Evolutionary conservation across 2,113 vertebrate species (phyloP), one percentile per base, ranked within the genome.

Genomic region (Vulpes ferrilata): DNA sequence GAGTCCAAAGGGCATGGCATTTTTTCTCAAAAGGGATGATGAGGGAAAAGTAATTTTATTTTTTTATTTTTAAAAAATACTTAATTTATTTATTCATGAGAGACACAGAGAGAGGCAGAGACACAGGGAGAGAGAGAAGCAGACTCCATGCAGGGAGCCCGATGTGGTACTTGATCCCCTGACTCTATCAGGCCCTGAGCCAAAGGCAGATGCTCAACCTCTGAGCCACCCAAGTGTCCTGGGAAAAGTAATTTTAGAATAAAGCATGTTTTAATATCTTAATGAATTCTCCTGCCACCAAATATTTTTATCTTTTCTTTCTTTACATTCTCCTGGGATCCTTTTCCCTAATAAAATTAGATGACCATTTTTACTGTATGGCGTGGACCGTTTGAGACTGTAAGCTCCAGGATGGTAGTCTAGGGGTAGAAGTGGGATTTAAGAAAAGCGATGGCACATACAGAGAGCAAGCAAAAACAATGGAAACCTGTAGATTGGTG

Each of bases 171-270:
- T 43, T 43, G 43, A 43, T 43, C 43, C 43, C 43, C 43, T 43
- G 43, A 43, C 43, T 43, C 43, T 43, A 43, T 43, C 43, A 43
- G 43, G 43, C 43, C 43, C 43, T 43, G 43, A 43, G 43, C 43
- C 43, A 43, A 43, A 43, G 43, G 43, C 43, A 1, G 43, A 43
- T 43, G 43, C 1, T 43, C 43, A 43, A 43, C 43, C 7, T 1
- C 43, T 43, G 43, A 43, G 43, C 43, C 43, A 43, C 43, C 43
- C 43, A 43, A 7, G 43, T 43, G 43, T 43, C 43, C 43, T 43
- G 8, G 43, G 27, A 89, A 90, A 85, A 73, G 62, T 88, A 78
- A 81, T 84, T 95, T 85, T 32, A 93, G 25, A 88, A 85, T 69
- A 81, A 93, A 93, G 19, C 12, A 71, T 4, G 16, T 35, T 88